These are phyloP conservation scores for Apamea anceps DNA, from an alignment of 2,888 invertebrate species.

Conservation along the genomic window DNA sequence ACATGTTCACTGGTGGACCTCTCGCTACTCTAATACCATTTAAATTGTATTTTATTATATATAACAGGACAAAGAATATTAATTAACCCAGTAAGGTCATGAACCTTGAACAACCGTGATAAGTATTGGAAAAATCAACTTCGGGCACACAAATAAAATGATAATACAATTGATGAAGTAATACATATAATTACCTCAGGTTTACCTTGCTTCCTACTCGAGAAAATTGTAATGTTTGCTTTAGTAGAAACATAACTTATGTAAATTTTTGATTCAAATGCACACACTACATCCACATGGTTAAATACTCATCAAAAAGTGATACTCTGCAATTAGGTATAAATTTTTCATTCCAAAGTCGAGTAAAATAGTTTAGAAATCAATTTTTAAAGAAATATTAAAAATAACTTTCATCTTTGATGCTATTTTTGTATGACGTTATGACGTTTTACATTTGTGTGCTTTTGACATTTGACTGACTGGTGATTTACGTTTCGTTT, in stretches of 20 bases:
- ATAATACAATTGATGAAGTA: slow-evolving; percentile 55
- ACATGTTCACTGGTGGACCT: slow-evolving; percentile 46
- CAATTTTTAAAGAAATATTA: slow-evolving; percentile 79
- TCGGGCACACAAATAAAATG: slow-evolving; percentile 53
- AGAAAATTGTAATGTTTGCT: slow-evolving; percentile 84
- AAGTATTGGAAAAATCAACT: slow-evolving; percentile 56
- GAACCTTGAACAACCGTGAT: slow-evolving; percentile 77
- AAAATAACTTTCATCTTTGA: slow-evolving; percentile 89
- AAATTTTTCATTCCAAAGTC: slow-evolving; percentile 74
- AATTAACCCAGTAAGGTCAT: slow-evolving; percentile 78
- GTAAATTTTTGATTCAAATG: slow-evolving; percentile 76
- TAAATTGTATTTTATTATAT: slow-evolving; percentile 48
- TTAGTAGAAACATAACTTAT: slow-evolving; percentile 88
- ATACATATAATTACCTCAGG: slow-evolving; percentile 80
- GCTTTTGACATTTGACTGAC: slow-evolving; percentile 64
- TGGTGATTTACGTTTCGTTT: slow-evolving; percentile 58
- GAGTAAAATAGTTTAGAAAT: slow-evolving; percentile 70
- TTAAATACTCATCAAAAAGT: slow-evolving; percentile 71
- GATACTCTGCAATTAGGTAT: slow-evolving; percentile 68
- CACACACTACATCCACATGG: slow-evolving; percentile 73
- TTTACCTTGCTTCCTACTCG: slow-evolving; percentile 83
- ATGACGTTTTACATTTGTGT: slow-evolving; percentile 68
- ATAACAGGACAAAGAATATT: slow-evolving; percentile 70
- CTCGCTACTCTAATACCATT: slow-evolving; percentile 33
- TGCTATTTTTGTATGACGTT: slow-evolving; percentile 85